Conservation (phyloP, 2,113 vertebrate genomes). For the Pangasianodon gigas region DNA sequence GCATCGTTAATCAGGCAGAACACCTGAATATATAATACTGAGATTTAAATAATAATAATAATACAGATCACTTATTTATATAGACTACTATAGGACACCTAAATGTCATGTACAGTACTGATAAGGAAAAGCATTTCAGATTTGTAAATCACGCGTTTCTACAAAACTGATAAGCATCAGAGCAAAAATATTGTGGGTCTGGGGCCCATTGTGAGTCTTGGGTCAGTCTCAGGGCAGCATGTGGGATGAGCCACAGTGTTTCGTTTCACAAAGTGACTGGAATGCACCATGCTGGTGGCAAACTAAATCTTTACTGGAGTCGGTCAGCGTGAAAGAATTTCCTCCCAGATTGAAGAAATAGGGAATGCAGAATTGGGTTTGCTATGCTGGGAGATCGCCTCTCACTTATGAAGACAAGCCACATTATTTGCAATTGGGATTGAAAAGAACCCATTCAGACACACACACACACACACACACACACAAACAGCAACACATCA, state of each 20-base stretch:
- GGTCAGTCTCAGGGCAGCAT: slow-evolving; percentile 24
- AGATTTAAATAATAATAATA: background rate
- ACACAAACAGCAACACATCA: background rate
- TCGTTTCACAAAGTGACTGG: background rate
- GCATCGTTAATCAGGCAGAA: background rate
- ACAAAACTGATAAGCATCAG: slow-evolving; percentile 24
- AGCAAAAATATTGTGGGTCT: background rate
- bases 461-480: slow-evolving; percentile 18
- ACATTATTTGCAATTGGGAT: slow-evolving; percentile 31
- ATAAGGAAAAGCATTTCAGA: background rate
- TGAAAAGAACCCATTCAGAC: slow-evolving; percentile 35
- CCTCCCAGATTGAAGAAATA: slow-evolving; percentile 29
- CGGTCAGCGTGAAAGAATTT: slow-evolving; percentile 45
- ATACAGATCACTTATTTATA: background rate
- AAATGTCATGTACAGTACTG: background rate
- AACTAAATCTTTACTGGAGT: slow-evolving; percentile 26
- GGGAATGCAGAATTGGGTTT: slow-evolving; percentile 22
- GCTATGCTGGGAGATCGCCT: slow-evolving; percentile 25
- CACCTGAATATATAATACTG: background rate
- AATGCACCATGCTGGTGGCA: slow-evolving; percentile 31
- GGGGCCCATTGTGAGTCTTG: slow-evolving; percentile 8
- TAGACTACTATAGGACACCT: background rate
- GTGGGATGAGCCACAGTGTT: slow-evolving; percentile 24
- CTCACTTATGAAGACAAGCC: slow-evolving; percentile 42
- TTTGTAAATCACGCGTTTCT: background rate